Evolutionary conservation across 2,888 invertebrate species (phyloP).

Genomic region (Dioctria linearis): DNA sequence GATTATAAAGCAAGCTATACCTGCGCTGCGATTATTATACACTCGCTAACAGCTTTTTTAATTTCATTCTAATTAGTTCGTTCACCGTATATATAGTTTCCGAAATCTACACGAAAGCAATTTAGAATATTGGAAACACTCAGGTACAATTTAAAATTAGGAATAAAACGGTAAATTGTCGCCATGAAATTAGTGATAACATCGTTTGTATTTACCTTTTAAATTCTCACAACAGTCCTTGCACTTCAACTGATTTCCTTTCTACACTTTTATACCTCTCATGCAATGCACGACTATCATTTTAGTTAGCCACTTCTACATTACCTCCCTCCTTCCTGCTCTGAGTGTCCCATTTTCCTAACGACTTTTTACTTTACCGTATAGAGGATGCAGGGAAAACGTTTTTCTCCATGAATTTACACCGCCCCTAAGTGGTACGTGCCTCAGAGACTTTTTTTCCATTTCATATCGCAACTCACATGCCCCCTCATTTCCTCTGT

Average conservation of each 20-base stretch:
- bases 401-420: constrained; percentile 9
- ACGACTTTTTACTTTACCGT: background rate
- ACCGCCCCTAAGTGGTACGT: constrained; percentile 16
- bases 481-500: constrained; percentile 16
- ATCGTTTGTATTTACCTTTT: background rate
- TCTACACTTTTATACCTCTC: background rate
- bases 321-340: background rate
- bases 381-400: background rate
- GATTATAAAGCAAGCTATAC: too few species aligned
- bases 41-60: too few species aligned
- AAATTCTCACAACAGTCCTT: too few species aligned
- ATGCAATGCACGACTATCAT: background rate
- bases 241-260: constrained; percentile 2
- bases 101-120: too few species aligned
- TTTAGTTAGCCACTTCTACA: constrained; percentile 4
- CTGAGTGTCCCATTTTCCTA: constrained; percentile 11
- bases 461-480: constrained; percentile 18
- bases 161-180: background rate
- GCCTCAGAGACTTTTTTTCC: background rate
- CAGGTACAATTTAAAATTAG: too few species aligned
- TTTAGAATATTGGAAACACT: too few species aligned
- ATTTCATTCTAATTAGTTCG: too few species aligned
- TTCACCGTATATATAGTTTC: too few species aligned
- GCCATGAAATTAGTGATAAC: background rate
- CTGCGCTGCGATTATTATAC: too few species aligned